phyloP scores from a whole-genome alignment of 2,888 invertebrate species.

The Bombylius major region DNA sequence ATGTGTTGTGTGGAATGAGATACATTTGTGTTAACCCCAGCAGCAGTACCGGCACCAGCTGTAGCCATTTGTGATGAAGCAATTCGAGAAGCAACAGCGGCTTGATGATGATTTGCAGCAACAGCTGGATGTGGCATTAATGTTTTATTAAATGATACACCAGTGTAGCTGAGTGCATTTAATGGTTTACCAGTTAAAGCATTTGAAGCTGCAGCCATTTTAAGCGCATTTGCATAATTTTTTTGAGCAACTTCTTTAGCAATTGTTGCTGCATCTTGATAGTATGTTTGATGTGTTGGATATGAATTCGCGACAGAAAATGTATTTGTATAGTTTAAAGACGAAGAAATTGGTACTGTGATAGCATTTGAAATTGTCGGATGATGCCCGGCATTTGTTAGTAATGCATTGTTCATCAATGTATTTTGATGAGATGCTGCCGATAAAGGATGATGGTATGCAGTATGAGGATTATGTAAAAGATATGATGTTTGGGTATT shows the following conservation, averaged over 20 bases:
- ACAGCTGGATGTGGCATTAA: slow-evolving; percentile 17
- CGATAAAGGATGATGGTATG: not conserved
- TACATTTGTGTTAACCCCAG: not conserved
- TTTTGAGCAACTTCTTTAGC: slow-evolving; percentile 76
- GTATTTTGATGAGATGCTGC: slow-evolving; percentile 1
- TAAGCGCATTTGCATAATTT: slow-evolving; percentile 65
- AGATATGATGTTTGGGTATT: slow-evolving; percentile 4
- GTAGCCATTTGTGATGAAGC: not conserved
- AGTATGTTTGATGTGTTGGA: slow-evolving; percentile 18
- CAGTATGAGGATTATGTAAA: not conserved
- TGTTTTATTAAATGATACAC: slow-evolving; percentile 53
- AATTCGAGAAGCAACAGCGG: slow-evolving; percentile 14
- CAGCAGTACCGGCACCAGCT: not conserved
- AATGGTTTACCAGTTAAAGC: slow-evolving; percentile 38
- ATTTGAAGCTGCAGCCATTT: slow-evolving; percentile 41
- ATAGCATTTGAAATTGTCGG: slow-evolving; percentile 11
- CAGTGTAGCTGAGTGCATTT: slow-evolving; percentile 54
- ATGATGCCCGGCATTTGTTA: not conserved
- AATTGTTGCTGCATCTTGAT: slow-evolving; percentile 49
- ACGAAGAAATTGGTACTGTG: slow-evolving; percentile 16
- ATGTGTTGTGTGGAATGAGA: slow-evolving; percentile 4
- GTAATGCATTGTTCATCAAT: not conserved
- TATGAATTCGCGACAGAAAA: not conserved
- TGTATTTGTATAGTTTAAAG: slow-evolving; percentile 10
- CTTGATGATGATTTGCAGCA: slow-evolving; percentile 17